Evolutionary conservation across 2,113 vertebrate genomes (phyloP).

Genomic region (Grammomys dolichurus): DNA sequence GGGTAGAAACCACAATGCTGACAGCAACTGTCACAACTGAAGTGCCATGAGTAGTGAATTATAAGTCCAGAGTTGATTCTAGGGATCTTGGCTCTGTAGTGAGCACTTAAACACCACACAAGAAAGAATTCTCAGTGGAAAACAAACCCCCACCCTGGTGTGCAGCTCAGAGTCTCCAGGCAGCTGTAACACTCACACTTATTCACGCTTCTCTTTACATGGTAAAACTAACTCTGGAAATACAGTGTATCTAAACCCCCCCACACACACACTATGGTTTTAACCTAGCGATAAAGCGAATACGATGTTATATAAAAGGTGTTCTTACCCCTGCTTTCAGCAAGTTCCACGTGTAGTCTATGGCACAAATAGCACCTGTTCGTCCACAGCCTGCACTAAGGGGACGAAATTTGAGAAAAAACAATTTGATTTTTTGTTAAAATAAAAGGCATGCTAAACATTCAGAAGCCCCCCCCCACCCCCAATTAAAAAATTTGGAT

Average conservation of each 20-base stretch:
- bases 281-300: not conserved
- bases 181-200: not conserved
- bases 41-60: not conserved
- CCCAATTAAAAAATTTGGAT: not conserved
- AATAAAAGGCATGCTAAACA: conserved; percentile 55
- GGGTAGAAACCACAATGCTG: not conserved
- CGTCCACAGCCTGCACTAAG: conserved; percentile 98
- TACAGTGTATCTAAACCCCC: not conserved
- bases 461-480: not conserved
- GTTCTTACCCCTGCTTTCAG: conserved; percentile 97
- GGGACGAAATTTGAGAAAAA: conserved; percentile 77
- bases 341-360: conserved; percentile 99
- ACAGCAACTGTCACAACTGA: not conserved
- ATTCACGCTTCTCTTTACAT: conserved; percentile 6
- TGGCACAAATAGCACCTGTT: conserved; percentile 99
- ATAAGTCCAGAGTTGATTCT: conserved; percentile 8
- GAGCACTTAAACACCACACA: not conserved
- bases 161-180: not conserved
- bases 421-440: conserved; percentile 52
- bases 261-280: not conserved
- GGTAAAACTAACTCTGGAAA: conserved; percentile 55
- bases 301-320: conserved; percentile 57
- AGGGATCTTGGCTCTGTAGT: not conserved
- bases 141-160: not conserved
- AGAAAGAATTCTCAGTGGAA: not conserved